Conservation (phyloP, 2,888 invertebrate genomes). For the Cheilosia pagana region DNA sequence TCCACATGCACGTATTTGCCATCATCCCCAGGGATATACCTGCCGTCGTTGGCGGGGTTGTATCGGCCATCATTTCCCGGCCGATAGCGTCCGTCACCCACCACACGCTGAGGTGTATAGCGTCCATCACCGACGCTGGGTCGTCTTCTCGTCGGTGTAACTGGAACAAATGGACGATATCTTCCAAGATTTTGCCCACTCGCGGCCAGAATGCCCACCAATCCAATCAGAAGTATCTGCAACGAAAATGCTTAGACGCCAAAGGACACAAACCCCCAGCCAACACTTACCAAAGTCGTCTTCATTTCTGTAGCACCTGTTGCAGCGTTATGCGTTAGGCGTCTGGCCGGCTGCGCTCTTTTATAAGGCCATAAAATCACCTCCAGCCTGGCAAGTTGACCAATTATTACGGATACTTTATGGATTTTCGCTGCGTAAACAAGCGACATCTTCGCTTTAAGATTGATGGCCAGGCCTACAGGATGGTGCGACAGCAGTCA, state of each 20-base stretch:
- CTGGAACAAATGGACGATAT: constrained; percentile 84
- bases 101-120: constrained; percentile 78
- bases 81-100: constrained; percentile 82
- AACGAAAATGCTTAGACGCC: background rate
- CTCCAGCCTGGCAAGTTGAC: constrained; percentile 51
- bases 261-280: background rate
- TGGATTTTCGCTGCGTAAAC: constrained; percentile 51
- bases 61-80: constrained; percentile 80
- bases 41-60: constrained; percentile 78
- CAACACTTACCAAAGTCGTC: constrained; percentile 51
- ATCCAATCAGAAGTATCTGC: constrained; percentile 44
- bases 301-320: constrained; percentile 63
- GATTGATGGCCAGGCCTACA: constrained; percentile 38
- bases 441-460: constrained; percentile 35
- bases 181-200: constrained; percentile 83
- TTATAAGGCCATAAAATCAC: constrained; percentile 68
- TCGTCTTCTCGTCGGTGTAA: constrained; percentile 44
- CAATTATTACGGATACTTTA: constrained; percentile 64
- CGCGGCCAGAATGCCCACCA: constrained; percentile 71
- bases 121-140: constrained; percentile 74
- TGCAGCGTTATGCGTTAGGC: constrained; percentile 58
- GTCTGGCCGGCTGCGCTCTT: constrained; percentile 27
- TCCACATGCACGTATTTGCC: constrained; percentile 85
- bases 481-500: constrained; percentile 21
- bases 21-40: constrained; percentile 78